A percentile compares a stretch with the other conserved stretches of the same genome.
Conservation (phyloP, 2,888 invertebrate species). For the Linnaemya vulpina region DNA sequence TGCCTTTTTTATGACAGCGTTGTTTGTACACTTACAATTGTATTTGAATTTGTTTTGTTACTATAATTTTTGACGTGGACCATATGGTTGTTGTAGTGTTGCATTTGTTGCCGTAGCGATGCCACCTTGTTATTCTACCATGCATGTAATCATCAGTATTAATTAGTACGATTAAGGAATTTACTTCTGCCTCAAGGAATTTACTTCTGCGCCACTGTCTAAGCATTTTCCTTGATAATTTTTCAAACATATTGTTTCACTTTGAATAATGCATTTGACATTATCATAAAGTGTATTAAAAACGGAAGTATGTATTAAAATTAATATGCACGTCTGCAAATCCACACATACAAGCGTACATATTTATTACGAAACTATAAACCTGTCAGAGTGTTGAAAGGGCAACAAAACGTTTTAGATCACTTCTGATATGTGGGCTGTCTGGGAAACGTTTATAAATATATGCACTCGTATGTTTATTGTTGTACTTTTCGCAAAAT, state of each 20-base stretch:
- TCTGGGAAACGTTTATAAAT: slow-evolving; percentile 22
- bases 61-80: too few species aligned
- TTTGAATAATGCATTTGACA: slow-evolving; percentile 14
- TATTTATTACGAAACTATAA: slow-evolving; percentile 27
- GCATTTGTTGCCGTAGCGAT: too few species aligned
- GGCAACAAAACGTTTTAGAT: slow-evolving; percentile 38
- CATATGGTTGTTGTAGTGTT: too few species aligned
- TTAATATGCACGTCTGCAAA: slow-evolving; percentile 25
- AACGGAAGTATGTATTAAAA: slow-evolving; percentile 33
- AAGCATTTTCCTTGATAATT: not conserved
- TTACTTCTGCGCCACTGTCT: not conserved
- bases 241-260: slow-evolving; percentile 8
- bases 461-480: not conserved
- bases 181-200: too few species aligned
- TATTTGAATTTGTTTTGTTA: too few species aligned
- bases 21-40: too few species aligned
- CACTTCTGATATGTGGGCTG: slow-evolving; percentile 26
- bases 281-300: slow-evolving; percentile 4
- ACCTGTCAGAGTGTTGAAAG: slow-evolving; percentile 51
- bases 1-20: too few species aligned
- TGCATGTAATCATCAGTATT: too few species aligned
- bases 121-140: too few species aligned
- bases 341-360: not conserved
- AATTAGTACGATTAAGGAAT: too few species aligned
- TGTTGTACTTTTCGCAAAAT: slow-evolving; percentile 21